phyloP scores from a whole-genome alignment of 2,113 vertebrate species.

The Ceratotherium simum region DNA sequence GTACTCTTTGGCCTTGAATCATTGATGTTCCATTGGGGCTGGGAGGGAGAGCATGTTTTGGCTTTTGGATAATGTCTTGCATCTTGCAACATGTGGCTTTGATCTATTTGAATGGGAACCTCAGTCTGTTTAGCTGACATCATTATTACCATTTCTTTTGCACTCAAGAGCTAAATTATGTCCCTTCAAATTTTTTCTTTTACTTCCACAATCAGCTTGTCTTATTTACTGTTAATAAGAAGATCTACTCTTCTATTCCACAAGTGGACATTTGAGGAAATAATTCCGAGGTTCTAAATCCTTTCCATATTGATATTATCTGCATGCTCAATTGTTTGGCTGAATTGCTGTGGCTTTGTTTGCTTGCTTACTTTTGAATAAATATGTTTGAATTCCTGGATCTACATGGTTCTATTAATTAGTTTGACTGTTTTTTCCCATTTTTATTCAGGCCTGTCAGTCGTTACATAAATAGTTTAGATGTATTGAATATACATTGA shows the following conservation, averaged over 20 bases:
- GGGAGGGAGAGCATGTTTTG: neutral
- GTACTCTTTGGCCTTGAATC: neutral
- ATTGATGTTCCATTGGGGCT: neutral
- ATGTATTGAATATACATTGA: neutral
- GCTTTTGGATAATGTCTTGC: constrained; percentile 32
- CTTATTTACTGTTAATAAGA: neutral
- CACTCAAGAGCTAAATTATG: neutral
- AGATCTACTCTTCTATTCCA: neutral
- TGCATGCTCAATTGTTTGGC: neutral
- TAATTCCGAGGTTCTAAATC: neutral
- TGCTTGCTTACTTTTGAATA: neutral
- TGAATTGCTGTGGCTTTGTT: neutral
- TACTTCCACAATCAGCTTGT: neutral
- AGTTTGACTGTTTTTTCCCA: neutral
- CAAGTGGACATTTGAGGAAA: neutral
- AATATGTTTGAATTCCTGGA: neutral
- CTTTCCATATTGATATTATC: neutral
- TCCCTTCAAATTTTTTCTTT: neutral
- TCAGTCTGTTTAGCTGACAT: constrained; percentile 46
- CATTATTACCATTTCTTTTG: neutral
- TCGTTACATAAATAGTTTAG: neutral
- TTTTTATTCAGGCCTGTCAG: neutral
- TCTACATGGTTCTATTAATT: neutral
- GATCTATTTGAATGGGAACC: constrained; percentile 36
- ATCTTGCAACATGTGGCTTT: constrained; percentile 61